Base-by-base conservation (phyloP, 2,888 invertebrate genomes). In the Pyrgus malvae region DNA sequence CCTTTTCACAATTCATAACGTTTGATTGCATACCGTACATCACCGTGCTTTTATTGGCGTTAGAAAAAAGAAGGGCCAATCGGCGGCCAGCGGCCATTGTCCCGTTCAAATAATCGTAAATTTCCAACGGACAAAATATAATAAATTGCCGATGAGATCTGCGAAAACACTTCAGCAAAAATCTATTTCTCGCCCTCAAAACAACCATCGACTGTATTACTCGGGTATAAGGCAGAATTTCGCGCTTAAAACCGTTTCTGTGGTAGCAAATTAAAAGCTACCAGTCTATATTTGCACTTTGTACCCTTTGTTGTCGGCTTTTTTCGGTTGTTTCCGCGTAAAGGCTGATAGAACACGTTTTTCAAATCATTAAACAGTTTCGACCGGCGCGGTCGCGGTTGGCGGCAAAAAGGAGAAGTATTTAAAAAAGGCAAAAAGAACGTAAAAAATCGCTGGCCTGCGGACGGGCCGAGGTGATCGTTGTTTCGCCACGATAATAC, bases 311-410 rank as follows among this genome's bases (percentile, higher is more conserved):
- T 83, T 85, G 86, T 80, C 79, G 80, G 81, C 80, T 85, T 88
- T 90, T 89, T 88, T 85, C 87, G 86, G 84, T 86, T 86, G 88
- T 86, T 86, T 81, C 89, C 83, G 83, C 78, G 81, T 81, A 85
- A 83, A 88, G 81, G 84, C 88, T 88, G 90, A 90, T 90, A 90
- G 88, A 90, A 90, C 90, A 90, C 90, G 90, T 90, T 90, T 88
- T 90, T 89, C 90, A 88, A 90, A 90, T 90, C 90, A 88, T 90
- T 90, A 90, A 90, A 88, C 90, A 86, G 90, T 89, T 88, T 86
- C 81, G 83, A 83, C 81, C 86, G 81, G 78, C 76, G 69, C 63
- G 65, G 59, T 56, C 81, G 80, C 78, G 81, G 83, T 80, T 62
- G 67, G 64, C 67, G 69, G 80, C 73, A 76, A 78, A 81, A 80